A percentile compares a stretch with the other conserved stretches of the same genome.
phyloP scores from a whole-genome alignment of 1,140 invertebrate species.

The Pteromalus puparum region DNA sequence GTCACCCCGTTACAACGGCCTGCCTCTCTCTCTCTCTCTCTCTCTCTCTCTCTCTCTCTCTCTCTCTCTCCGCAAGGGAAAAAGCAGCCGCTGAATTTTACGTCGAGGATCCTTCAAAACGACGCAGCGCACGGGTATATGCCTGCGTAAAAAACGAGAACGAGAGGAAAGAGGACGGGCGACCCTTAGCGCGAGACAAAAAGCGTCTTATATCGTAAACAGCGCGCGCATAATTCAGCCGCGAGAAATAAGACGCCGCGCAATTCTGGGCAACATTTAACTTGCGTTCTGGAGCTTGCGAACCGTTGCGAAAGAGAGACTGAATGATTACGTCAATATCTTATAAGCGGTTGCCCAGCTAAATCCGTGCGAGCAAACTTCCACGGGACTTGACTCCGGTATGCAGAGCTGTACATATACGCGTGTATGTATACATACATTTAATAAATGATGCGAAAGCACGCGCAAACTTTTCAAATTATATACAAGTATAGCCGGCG shows the following conservation, averaged over 20 bases:
- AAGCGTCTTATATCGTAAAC: background rate
- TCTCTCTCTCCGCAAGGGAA: too few species aligned
- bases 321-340: slow-evolving; percentile 42
- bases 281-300: background rate
- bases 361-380: slow-evolving; percentile 11
- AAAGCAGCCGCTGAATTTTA: background rate
- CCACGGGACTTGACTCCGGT: background rate
- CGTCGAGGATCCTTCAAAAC: background rate
- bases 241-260: background rate
- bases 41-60: background rate
- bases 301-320: background rate
- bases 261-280: slow-evolving; percentile 18
- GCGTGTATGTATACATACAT: slow-evolving; percentile 1
- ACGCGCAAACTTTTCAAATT: slow-evolving; percentile 50
- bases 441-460: slow-evolving; percentile 46
- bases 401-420: background rate
- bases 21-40: background rate
- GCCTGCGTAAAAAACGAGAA: background rate
- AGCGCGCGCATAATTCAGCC: background rate
- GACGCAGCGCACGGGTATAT: background rate
- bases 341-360: background rate
- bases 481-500: background rate
- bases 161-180: background rate
- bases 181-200: background rate
- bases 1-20: background rate